Evolutionary conservation across 2,113 vertebrate genomes (phyloP).

Genomic region (Hippopotamus amphibius): DNA sequence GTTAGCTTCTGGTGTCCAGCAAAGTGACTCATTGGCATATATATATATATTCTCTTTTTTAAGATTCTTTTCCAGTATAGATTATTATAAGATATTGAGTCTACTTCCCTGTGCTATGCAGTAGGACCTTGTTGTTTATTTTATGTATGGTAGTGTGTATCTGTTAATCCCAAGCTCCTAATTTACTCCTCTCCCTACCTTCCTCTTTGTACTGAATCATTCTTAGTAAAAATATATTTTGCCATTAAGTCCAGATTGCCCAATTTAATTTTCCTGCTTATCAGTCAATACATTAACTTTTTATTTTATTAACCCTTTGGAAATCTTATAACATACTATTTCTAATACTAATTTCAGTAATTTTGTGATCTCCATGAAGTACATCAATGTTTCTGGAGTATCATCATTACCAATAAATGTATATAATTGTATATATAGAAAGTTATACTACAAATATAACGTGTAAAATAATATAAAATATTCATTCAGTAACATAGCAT

Average conservation of each 20-base stretch:
- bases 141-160: no score
- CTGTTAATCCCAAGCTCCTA: no score
- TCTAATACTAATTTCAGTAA: background rate
- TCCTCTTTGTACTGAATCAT: no score
- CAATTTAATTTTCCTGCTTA: background rate
- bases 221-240: background rate
- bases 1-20: background rate
- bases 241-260: background rate
- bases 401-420: background rate
- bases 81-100: no score
- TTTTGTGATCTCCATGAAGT: background rate
- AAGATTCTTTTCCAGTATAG: no score
- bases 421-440: background rate
- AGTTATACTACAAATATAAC: background rate
- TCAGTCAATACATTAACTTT: background rate
- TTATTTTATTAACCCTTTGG: background rate
- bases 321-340: background rate
- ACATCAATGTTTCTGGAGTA: no score
- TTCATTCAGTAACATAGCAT: background rate
- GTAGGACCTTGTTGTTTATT: no score
- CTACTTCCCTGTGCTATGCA: no score
- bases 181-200: no score
- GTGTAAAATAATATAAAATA: background rate
- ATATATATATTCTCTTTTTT: no score
- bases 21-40: background rate